Evolutionary conservation across 2,888 invertebrate species (phyloP).

Genomic region (Andrena marginata): DNA sequence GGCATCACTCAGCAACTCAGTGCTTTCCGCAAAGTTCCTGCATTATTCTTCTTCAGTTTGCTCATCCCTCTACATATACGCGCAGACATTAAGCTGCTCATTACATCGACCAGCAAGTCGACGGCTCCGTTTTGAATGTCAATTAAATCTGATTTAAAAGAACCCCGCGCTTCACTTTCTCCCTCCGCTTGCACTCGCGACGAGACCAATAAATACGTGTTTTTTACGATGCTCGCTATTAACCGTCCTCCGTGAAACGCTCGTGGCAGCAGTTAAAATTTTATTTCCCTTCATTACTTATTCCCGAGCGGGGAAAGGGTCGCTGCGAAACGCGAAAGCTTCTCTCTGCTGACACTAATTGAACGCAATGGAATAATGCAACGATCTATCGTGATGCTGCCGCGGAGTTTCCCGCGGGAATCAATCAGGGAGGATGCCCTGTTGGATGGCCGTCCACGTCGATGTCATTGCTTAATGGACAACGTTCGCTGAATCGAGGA

Average conservation of each 20-base stretch:
- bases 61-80: not conserved
- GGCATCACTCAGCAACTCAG: not conserved
- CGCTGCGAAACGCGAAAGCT: slow-evolving; percentile 33
- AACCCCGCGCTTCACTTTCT: slow-evolving; percentile 3
- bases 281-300: slow-evolving; percentile 43
- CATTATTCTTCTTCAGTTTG: not conserved
- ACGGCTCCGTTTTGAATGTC: slow-evolving; percentile 14
- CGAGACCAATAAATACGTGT: slow-evolving; percentile 32
- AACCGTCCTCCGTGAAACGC: slow-evolving; percentile 18
- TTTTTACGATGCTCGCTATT: slow-evolving; percentile 16
- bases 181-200: not conserved
- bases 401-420: slow-evolving; percentile 53
- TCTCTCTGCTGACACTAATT: slow-evolving; percentile 58
- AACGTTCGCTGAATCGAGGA: slow-evolving; percentile 34
- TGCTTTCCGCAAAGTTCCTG: not conserved
- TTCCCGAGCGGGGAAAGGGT: slow-evolving; percentile 14
- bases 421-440: slow-evolving; percentile 41
- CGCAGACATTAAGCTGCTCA: slow-evolving; percentile 1
- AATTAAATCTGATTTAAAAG: slow-evolving; percentile 35
- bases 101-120: not conserved
- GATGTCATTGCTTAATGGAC: slow-evolving; percentile 51
- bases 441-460: slow-evolving; percentile 5
- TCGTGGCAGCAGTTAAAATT: slow-evolving; percentile 33
- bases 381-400: slow-evolving; percentile 35
- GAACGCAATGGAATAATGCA: slow-evolving; percentile 50